These are phyloP conservation scores for Brachyopa scutellaris DNA, from an alignment of 2,888 invertebrate genomes.

Conservation along the genomic window DNA sequence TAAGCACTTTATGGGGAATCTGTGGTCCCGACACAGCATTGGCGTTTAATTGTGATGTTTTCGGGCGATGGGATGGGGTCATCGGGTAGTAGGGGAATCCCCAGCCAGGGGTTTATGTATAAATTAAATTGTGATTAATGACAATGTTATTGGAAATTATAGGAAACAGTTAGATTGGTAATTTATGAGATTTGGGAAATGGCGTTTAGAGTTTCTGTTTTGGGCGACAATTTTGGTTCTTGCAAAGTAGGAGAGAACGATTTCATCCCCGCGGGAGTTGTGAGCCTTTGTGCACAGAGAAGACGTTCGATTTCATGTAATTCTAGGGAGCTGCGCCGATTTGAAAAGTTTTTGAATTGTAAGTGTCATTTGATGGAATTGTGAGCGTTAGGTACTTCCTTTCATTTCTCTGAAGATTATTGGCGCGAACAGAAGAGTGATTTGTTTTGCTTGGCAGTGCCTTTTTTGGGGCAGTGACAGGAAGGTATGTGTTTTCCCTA, in stretches of 20 bases:
- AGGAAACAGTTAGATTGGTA: slow-evolving; percentile 41
- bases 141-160: slow-evolving; percentile 48
- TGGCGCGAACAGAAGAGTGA: background rate
- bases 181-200: slow-evolving; percentile 45
- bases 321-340: too few species aligned
- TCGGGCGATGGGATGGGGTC: background rate
- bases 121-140: slow-evolving; percentile 64
- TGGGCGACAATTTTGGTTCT: background rate
- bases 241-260: too few species aligned
- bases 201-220: background rate
- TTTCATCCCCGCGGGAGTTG: background rate
- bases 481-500: background rate
- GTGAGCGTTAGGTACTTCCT: background rate
- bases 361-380: background rate
- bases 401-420: background rate
- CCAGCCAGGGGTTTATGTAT: slow-evolving; percentile 43
- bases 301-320: too few species aligned
- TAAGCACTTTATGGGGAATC: slow-evolving; percentile 42
- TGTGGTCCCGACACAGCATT: slow-evolving; percentile 31
- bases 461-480: background rate
- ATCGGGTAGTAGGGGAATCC: background rate
- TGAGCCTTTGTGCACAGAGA: too few species aligned
- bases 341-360: background rate
- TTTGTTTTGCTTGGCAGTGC: background rate
- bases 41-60: slow-evolving; percentile 50